Percentiles rank a stretch among this genome's conserved stretches.
These are phyloP conservation scores for Lepetodrilus schrolli DNA, from an alignment of 2,888 invertebrate species.

Conservation along the genomic window DNA sequence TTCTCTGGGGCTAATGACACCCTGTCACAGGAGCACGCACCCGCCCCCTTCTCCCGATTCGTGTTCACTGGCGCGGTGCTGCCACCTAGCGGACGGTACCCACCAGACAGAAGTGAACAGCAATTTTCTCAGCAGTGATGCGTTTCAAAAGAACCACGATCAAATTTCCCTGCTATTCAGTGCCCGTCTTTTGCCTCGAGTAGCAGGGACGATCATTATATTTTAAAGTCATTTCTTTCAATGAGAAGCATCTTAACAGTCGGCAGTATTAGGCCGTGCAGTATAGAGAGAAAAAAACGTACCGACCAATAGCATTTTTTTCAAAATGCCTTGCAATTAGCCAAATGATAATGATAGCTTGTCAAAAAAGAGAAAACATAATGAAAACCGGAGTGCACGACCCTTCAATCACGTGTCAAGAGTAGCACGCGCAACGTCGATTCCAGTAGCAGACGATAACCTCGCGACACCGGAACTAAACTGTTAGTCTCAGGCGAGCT, in stretches of 20 bases:
- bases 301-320: background rate
- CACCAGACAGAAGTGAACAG: conserved; percentile 29
- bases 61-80: background rate
- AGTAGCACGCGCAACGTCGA: background rate
- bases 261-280: too few species aligned
- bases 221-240: conserved; percentile 30
- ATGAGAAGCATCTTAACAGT: background rate
- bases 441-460: background rate
- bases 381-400: conserved; percentile 23
- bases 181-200: background rate
- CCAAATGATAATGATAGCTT: conserved; percentile 12
- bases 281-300: too few species aligned
- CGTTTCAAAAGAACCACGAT: conserved; percentile 24
- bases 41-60: background rate
- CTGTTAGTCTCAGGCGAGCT: too few species aligned
- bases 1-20: conserved; percentile 29
- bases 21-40: conserved; percentile 24
- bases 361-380: background rate
- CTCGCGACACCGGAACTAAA: background rate
- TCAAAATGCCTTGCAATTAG: background rate
- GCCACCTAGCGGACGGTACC: background rate
- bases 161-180: conserved; percentile 26
- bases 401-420: background rate
- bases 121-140: conserved; percentile 33
- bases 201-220: conserved; percentile 25